Evolutionary conservation across 1,140 invertebrate genomes (phyloP).

Genomic region (Homarus americanus): DNA sequence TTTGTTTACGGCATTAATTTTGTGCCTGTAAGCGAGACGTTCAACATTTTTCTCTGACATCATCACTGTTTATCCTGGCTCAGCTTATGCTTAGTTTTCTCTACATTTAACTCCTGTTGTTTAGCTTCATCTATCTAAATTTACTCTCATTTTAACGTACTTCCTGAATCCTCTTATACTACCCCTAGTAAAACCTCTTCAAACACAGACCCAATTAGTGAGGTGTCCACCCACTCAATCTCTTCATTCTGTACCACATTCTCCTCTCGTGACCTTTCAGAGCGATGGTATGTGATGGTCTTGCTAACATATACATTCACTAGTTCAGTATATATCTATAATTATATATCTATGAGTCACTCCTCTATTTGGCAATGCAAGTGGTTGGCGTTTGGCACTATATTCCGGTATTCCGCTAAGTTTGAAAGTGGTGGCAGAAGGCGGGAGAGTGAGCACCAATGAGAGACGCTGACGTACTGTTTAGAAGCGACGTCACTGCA

Average conservation of each 20-base stretch:
- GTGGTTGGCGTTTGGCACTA: no score
- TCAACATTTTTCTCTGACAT: background rate
- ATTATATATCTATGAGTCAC: background rate
- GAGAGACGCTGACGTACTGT: slow-evolving; percentile 26
- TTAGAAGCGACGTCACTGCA: slow-evolving; percentile 42
- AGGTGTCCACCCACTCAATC: no score
- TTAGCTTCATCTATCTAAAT: background rate
- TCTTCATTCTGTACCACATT: no score
- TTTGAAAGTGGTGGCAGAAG: background rate
- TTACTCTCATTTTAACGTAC: background rate
- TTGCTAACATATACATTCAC: no score
- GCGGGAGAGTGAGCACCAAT: background rate
- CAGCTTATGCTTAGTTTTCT: background rate
- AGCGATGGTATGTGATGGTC: no score
- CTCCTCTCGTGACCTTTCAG: no score
- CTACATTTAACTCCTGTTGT: background rate
- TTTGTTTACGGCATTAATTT: no score
- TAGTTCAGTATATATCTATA: background rate
- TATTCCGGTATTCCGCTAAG: background rate
- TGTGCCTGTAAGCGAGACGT: background rate
- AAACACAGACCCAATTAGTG: no score
- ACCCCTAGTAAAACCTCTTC: no score
- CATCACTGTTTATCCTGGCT: background rate
- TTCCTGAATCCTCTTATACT: background rate
- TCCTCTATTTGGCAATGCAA: background rate